These are phyloP conservation scores for Agriopis leucophaearia DNA, from an alignment of 2,888 invertebrate genomes.

Conservation along the genomic window DNA sequence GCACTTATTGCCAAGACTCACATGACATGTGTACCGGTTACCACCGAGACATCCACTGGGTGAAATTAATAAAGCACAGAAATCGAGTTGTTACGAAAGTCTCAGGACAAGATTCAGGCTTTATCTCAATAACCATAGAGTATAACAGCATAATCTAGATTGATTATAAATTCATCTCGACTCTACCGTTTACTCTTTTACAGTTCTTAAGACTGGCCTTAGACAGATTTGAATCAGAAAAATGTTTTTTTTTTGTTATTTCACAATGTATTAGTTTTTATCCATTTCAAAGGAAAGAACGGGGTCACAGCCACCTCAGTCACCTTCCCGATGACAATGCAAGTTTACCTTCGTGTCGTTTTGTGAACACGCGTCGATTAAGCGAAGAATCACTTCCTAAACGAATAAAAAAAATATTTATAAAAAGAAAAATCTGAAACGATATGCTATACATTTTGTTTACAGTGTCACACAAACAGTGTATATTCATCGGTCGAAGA, in stretches of 20 bases:
- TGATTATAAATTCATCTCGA: not conserved
- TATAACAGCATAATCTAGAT: conserved; percentile 5
- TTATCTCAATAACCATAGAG: conserved; percentile 16
- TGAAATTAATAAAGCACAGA: conserved; percentile 47
- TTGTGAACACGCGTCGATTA: conserved; percentile 68
- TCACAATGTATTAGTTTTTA: conserved; percentile 34
- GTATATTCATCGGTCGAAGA: conserved; percentile 55
- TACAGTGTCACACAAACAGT: conserved; percentile 62
- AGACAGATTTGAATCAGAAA: conserved; percentile 39
- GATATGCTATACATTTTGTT: conserved; percentile 79
- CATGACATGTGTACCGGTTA: conserved; percentile 30
- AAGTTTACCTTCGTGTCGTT: conserved; percentile 77
- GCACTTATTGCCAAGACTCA: conserved; percentile 47
- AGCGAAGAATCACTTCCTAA: conserved; percentile 68
- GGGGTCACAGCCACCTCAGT: conserved; percentile 38
- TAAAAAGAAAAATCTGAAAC: conserved; percentile 43
- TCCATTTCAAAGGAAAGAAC: conserved; percentile 28
- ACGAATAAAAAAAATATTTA: conserved; percentile 59
- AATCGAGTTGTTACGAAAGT: conserved; percentile 26
- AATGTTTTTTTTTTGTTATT: conserved; percentile 42
- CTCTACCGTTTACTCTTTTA: not conserved
- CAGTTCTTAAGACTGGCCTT: conserved; percentile 17
- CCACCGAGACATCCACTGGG: conserved; percentile 25
- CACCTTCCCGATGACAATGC: conserved; percentile 24
- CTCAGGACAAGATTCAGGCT: conserved; percentile 25